A percentile compares a stretch with the other conserved stretches of the same genome.
Conservation (phyloP, 2,888 invertebrate species). For the Buathra laborator region DNA sequence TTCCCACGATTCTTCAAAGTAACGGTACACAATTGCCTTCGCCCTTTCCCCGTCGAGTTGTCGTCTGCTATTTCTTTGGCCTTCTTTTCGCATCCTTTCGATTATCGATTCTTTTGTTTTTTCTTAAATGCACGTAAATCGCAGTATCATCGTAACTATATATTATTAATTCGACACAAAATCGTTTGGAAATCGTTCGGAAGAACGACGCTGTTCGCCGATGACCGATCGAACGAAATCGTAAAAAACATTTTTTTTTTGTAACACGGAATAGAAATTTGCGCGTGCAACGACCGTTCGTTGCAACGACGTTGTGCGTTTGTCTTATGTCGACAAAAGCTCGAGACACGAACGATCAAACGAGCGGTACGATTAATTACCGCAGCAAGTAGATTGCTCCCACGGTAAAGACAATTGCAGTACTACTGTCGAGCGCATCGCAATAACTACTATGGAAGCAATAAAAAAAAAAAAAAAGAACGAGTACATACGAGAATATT, state of each 20-base stretch:
- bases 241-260: neutral
- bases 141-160: neutral
- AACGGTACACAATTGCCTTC: constrained; percentile 43
- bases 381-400: constrained; percentile 29
- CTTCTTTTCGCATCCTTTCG: neutral
- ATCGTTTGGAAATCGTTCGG: neutral
- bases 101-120: constrained; percentile 10
- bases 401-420: constrained; percentile 3
- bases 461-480: constrained; percentile 17
- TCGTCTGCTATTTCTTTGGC: neutral
- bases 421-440: neutral
- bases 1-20: constrained; percentile 78
- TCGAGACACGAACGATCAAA: constrained; percentile 16
- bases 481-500: constrained; percentile 24
- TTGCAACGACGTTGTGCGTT: neutral
- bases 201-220: neutral
- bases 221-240: neutral
- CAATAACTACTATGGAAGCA: neutral
- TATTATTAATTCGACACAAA: neutral
- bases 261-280: neutral
- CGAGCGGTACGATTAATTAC: constrained; percentile 32
- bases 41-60: constrained; percentile 7
- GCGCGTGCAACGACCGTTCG: neutral
- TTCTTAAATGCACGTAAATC: neutral
- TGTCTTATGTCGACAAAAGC: neutral